A percentile compares a stretch with the other conserved stretches of the same genome.
These are phyloP conservation scores for Dipodomys stephensi DNA, from an alignment of 2,113 vertebrate genomes.

Conservation along the genomic window DNA sequence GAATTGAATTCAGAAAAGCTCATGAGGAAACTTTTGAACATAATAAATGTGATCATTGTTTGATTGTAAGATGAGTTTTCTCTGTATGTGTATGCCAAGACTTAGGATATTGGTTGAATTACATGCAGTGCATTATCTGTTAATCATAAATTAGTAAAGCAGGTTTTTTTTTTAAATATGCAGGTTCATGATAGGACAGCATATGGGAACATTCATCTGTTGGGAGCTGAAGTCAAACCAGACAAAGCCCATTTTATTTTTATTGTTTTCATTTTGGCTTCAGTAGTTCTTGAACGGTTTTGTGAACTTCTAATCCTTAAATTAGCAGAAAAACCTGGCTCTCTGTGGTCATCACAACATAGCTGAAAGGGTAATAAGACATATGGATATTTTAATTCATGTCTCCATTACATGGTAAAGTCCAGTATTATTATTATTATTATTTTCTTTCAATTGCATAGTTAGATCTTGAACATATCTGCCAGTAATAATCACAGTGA, in stretches of 20 bases:
- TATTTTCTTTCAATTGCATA: constrained; percentile 55
- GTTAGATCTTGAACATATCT: constrained; percentile 57
- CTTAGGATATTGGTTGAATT: not conserved
- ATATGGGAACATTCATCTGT: not conserved
- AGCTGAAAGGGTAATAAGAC: not conserved
- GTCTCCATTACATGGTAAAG: constrained; percentile 11
- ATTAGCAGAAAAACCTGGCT: not conserved
- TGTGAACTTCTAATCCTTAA: constrained; percentile 11
- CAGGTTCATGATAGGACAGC: not conserved
- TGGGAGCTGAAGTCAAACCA: not conserved
- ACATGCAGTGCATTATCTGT: not conserved
- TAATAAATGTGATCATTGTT: not conserved
- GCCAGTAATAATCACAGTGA: constrained; percentile 60
- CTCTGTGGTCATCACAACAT: constrained; percentile 36
- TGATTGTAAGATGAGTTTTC: not conserved
- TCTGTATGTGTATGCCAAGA: not conserved
- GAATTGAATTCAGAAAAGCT: not conserved
- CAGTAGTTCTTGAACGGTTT: not conserved
- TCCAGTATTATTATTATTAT: not conserved
- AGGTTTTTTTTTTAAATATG: not conserved
- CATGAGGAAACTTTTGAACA: not conserved
- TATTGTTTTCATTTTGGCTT: not conserved
- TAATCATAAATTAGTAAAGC: not conserved
- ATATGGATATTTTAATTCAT: constrained; percentile 15
- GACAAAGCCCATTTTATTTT: constrained; percentile 1